These are phyloP conservation scores for Coracopsis vasa DNA, from an alignment of 2,113 vertebrate genomes.

Conservation along the genomic window DNA sequence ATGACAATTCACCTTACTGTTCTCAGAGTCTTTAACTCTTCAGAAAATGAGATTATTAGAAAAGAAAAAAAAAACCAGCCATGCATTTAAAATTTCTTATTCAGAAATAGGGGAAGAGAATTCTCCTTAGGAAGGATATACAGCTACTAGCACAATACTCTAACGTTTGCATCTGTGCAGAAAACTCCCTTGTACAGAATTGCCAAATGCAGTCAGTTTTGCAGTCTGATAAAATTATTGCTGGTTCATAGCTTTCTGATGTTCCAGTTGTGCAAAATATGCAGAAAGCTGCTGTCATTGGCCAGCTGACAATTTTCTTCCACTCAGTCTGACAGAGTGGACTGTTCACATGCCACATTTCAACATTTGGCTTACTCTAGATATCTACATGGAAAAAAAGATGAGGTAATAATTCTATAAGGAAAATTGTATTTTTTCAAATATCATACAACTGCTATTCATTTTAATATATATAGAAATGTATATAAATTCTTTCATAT, in stretches of 20 bases:
- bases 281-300: neutral
- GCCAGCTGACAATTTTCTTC: neutral
- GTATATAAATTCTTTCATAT: neutral
- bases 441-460: neutral
- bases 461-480: neutral
- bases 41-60: neutral
- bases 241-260: neutral
- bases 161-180: neutral
- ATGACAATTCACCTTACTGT: neutral
- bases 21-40: neutral
- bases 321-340: neutral
- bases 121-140: neutral
- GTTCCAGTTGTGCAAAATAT: neutral
- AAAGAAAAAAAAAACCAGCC: neutral
- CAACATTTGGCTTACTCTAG: neutral
- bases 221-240: neutral
- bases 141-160: neutral
- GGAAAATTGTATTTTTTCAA: constrained; percentile 7
- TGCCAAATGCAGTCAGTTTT: neutral
- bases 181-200: neutral
- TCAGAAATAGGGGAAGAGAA: neutral
- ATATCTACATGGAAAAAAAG: neutral
- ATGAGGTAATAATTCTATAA: neutral
- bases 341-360: neutral
- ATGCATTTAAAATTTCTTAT: neutral